A percentile compares a stretch with the other conserved stretches of the same genome.
Evolutionary conservation across 2,113 vertebrate genomes (phyloP).

Genomic region (Oreochromis spilurus): DNA sequence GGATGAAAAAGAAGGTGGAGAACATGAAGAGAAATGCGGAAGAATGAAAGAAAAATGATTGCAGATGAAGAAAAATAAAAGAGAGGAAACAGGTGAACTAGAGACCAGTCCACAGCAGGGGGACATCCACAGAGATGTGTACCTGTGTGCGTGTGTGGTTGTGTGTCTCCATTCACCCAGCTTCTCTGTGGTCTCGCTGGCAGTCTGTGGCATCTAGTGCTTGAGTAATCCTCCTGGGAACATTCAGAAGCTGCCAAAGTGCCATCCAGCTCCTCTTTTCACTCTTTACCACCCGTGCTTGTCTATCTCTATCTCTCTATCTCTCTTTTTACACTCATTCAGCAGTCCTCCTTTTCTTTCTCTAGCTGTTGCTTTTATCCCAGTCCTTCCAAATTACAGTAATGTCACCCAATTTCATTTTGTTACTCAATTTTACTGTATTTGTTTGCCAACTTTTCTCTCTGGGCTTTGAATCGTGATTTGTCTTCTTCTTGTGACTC

Average conservation of each 20-base stretch:
- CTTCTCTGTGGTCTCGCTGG: conserved; percentile 48
- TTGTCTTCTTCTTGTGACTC: neutral
- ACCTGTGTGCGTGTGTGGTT: neutral
- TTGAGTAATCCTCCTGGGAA: conserved; percentile 79
- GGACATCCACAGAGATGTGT: neutral
- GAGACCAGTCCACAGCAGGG: neutral
- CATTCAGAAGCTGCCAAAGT: conserved; percentile 69
- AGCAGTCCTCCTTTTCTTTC: neutral
- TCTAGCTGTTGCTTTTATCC: conserved; percentile 1
- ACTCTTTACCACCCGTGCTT: conserved; percentile 26
- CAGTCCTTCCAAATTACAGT: neutral
- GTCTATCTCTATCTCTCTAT: conserved; percentile 14
- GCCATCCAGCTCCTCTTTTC: conserved; percentile 66
- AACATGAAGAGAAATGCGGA: neutral
- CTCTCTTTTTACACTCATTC: neutral
- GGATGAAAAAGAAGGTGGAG: neutral
- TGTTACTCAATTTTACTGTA: neutral
- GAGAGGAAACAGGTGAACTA: conserved; percentile 7
- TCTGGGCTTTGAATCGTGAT: neutral
- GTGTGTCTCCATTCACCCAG: conserved; percentile 46
- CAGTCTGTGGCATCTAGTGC: conserved; percentile 52
- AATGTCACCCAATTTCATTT: neutral
- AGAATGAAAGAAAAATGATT: neutral
- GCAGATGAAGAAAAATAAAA: neutral
- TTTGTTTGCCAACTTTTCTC: neutral